These are phyloP conservation scores for Drosophila ezoana DNA, from an alignment of 2,888 invertebrate species.

Conservation along the genomic window DNA sequence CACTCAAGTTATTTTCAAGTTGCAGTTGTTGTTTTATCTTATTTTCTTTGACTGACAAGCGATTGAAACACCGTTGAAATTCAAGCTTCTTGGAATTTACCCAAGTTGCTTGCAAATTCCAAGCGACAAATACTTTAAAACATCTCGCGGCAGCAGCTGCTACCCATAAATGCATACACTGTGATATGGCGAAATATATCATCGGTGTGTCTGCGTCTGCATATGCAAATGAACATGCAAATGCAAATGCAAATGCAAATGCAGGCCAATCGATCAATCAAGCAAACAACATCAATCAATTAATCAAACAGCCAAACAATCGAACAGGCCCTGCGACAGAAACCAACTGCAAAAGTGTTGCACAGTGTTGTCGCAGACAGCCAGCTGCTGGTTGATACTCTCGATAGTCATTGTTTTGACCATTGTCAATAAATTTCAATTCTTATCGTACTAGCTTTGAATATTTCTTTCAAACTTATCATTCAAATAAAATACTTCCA, in stretches of 20 bases:
- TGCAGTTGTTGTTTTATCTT: not conserved
- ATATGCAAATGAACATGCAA: too few species aligned
- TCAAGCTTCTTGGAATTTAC: not conserved
- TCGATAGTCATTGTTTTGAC: not conserved
- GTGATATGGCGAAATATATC: not conserved
- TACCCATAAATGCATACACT: constrained; percentile 10
- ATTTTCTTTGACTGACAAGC: constrained; percentile 5
- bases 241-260: constrained; percentile 1
- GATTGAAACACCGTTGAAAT: not conserved
- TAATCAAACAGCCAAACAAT: constrained; percentile 5
- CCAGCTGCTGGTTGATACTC: too few species aligned
- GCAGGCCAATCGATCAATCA: constrained; percentile 29
- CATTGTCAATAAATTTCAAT: too few species aligned
- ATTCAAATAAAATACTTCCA: too few species aligned
- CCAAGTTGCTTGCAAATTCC: not conserved
- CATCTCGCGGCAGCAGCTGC: not conserved
- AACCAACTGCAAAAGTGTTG: not conserved
- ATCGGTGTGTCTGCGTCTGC: not conserved
- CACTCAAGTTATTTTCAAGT: constrained; percentile 17
- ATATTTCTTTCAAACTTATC: too few species aligned
- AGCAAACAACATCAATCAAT: not conserved
- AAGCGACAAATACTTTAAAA: constrained; percentile 2
- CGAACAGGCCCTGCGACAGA: not conserved
- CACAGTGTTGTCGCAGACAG: not conserved
- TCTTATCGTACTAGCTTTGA: too few species aligned